These are phyloP conservation scores for Diprion similis DNA, from an alignment of 1,140 invertebrate genomes.

Conservation along the genomic window DNA sequence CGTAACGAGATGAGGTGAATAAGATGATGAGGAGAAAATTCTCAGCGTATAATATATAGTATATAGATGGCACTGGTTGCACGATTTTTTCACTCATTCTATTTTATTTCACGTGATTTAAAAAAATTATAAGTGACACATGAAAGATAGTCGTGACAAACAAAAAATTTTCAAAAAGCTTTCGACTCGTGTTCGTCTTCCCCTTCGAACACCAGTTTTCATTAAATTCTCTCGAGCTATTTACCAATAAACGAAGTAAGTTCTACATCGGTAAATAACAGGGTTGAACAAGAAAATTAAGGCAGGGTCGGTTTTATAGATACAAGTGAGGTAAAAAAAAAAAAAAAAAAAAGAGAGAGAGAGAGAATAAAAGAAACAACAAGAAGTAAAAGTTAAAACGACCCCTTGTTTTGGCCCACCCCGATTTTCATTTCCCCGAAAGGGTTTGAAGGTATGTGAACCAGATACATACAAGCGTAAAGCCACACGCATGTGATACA, in stretches of 20 bases:
- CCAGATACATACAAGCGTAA: neutral
- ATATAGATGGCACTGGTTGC: too few relatives aligned
- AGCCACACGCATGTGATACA: neutral
- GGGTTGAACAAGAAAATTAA: too few relatives aligned
- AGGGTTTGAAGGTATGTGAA: neutral
- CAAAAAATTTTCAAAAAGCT: too few relatives aligned
- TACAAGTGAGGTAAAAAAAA: neutral
- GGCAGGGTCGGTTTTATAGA: too few relatives aligned
- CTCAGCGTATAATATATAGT: too few relatives aligned
- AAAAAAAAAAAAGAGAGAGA: neutral
- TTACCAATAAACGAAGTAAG: too few relatives aligned
- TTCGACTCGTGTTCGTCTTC: too few relatives aligned
- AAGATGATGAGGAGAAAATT: neutral
- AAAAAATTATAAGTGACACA: neutral
- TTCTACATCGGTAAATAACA: too few relatives aligned
- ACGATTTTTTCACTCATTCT: neutral
- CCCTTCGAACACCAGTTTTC: too few relatives aligned
- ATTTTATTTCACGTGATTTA: neutral
- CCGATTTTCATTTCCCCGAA: neutral
- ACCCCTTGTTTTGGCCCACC: neutral
- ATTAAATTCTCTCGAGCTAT: too few relatives aligned
- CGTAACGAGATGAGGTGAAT: neutral
- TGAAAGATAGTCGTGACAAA: too few relatives aligned
- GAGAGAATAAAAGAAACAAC: neutral
- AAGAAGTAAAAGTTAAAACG: neutral